Evolutionary conservation across 2,113 vertebrate genomes (phyloP), one percentile per base, ranked within the genome.

Genomic region (Ceyx cyanopectus): DNA sequence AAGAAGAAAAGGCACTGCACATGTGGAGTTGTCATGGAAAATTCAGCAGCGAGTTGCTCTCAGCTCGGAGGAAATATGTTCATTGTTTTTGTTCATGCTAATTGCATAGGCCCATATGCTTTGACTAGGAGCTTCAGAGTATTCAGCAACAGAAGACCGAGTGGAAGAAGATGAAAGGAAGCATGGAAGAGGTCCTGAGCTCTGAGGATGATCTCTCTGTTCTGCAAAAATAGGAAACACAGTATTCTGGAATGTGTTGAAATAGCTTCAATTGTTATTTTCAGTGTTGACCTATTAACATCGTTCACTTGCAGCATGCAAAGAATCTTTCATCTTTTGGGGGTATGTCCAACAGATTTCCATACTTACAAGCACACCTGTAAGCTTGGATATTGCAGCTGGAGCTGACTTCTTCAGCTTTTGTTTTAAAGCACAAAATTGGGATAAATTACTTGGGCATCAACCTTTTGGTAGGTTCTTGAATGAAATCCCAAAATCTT

Each of bases 51-150:
- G 40, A 54, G 19, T 63, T 91, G 61, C 53, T 81, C 46, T 91
- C 34, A 57, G 18, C 17, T 81, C 78, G 40, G 54, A 88, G 65
- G 75, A 92, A 65, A 53, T 48, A 37, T 15, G 45, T 88, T 80
- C 22, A 56, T 85, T 92, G 77, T 94, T 92, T 78, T 73, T 78
- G 5, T 91, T 90, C 10, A 20, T 77, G 80, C 53, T 61, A 34
- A 32, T 15, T 32, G 27, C 30, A 5, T 45, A 20, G 81, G 68
- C 29, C 60, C 20, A 5, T 66, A 17, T 73, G 68, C 85, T 91
- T 77, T 87, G 29, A 50, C 41, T 88, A 9, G 3, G 12, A 81
- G 43, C 62, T 57, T 85, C 50, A 57, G 73, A 67, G 48, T 57
- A 19, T 77, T 91, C 60, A 83, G 65, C 63, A 62, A 27, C 48